Percentiles rank a stretch among this genome's conserved stretches.
Evolutionary conservation across 2,113 vertebrate species (phyloP).

Genomic region (Tupaia chinensis): DNA sequence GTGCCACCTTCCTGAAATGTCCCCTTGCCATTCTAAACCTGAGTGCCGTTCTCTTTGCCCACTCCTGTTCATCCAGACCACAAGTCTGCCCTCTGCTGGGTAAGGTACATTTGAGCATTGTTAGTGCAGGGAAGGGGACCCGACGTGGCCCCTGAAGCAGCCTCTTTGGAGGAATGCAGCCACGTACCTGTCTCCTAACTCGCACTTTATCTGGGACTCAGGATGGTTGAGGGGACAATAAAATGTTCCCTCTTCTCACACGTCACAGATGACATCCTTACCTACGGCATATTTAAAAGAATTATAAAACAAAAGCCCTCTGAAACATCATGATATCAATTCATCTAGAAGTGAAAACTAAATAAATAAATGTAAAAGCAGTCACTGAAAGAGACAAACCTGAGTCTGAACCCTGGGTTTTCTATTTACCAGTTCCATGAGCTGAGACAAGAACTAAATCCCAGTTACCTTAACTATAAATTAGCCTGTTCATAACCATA

Average conservation of each 20-base stretch:
- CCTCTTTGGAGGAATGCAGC: not conserved
- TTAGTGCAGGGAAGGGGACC: not conserved
- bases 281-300: not conserved
- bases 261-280: not conserved
- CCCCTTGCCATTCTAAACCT: not conserved
- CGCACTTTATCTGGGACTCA: not conserved
- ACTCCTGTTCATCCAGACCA: not conserved
- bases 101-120: not conserved
- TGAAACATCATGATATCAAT: not conserved
- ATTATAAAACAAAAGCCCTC: not conserved
- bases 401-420: not conserved
- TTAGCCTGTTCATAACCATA: not conserved
- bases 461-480: not conserved
- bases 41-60: not conserved
- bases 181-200: not conserved
- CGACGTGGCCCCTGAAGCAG: rapidly evolving
- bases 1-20: not conserved
- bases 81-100: conserved; percentile 65
- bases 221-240: rapidly evolving
- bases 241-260: rapidly evolving
- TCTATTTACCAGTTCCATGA: not conserved
- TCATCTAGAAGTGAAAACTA: not conserved
- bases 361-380: not conserved
- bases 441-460: not conserved
- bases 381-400: not conserved